phyloP scores from a whole-genome alignment of 2,113 vertebrate species.

The Aleadryas rufinucha region DNA sequence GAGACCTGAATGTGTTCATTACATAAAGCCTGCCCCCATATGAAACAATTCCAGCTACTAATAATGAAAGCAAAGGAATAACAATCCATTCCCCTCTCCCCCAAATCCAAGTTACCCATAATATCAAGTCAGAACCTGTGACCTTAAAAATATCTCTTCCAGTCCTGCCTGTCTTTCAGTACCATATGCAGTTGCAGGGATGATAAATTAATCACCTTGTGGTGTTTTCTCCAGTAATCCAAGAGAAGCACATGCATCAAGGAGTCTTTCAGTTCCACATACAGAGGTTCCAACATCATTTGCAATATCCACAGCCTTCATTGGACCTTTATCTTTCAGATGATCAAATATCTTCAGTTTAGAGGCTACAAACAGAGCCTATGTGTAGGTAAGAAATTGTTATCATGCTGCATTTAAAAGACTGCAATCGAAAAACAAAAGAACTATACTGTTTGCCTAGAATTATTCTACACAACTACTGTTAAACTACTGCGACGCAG shows the following conservation, averaged over 20 bases:
- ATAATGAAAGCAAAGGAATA: background rate
- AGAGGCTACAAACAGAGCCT: slow-evolving; percentile 86
- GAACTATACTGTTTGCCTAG: background rate
- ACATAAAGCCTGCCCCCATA: background rate
- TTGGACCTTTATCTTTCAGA: slow-evolving; percentile 61
- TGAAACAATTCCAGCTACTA: background rate
- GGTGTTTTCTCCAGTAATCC: slow-evolving; percentile 73
- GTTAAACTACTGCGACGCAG: background rate
- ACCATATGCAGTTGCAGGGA: background rate
- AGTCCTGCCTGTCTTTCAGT: background rate
- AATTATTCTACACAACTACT: background rate
- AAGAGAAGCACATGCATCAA: slow-evolving; percentile 83
- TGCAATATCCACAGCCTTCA: slow-evolving; percentile 72
- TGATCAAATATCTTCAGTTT: slow-evolving; percentile 84
- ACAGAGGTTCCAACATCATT: slow-evolving; percentile 65
- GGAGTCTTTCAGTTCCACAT: slow-evolving; percentile 75
- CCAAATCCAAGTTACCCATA: background rate
- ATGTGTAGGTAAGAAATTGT: background rate
- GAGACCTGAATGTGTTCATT: background rate
- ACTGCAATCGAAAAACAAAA: background rate
- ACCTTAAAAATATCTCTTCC: background rate
- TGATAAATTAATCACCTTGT: slow-evolving; percentile 47
- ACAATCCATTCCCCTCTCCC: background rate
- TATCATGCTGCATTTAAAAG: background rate
- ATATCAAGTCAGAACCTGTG: background rate